These are phyloP conservation scores for Aphelinus certus DNA, from an alignment of 1,140 invertebrate species.

Conservation along the genomic window DNA sequence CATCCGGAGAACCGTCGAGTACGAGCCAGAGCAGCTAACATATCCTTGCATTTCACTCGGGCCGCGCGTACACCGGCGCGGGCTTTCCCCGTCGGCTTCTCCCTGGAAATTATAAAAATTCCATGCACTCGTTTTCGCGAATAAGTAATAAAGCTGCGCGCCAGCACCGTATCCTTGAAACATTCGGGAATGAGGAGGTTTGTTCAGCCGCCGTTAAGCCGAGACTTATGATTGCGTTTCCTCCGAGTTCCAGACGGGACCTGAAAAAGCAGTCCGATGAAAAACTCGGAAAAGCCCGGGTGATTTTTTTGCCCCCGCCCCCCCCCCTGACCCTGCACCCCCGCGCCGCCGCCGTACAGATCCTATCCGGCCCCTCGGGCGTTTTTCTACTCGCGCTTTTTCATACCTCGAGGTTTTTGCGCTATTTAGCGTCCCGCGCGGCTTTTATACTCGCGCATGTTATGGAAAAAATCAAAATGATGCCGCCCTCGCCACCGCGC, in stretches of 20 bases:
- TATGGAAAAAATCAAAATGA: too few relatives aligned
- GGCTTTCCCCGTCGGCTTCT: neutral
- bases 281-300: constrained; percentile 43
- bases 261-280: constrained; percentile 49
- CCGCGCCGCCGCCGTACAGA: constrained; percentile 13
- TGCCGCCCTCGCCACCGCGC: too few relatives aligned
- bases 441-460: too few relatives aligned
- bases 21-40: too few relatives aligned
- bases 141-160: constrained; percentile 48
- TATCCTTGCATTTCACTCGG: neutral
- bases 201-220: constrained; percentile 44
- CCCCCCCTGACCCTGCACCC: constrained; percentile 31
- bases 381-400: constrained; percentile 31
- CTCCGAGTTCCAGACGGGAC: constrained; percentile 46
- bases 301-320: neutral
- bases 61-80: neutral
- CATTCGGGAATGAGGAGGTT: constrained; percentile 47
- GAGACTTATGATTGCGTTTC: constrained; percentile 51
- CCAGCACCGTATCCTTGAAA: constrained; percentile 46
- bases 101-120: constrained; percentile 30
- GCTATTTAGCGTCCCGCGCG: too few relatives aligned
- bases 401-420: constrained; percentile 3
- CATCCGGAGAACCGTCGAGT: too few relatives aligned
- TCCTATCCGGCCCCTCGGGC: constrained; percentile 29
- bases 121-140: constrained; percentile 42